These are phyloP conservation scores for Pediacus dermestoides DNA, from an alignment of 2,888 invertebrate species.

Conservation along the genomic window DNA sequence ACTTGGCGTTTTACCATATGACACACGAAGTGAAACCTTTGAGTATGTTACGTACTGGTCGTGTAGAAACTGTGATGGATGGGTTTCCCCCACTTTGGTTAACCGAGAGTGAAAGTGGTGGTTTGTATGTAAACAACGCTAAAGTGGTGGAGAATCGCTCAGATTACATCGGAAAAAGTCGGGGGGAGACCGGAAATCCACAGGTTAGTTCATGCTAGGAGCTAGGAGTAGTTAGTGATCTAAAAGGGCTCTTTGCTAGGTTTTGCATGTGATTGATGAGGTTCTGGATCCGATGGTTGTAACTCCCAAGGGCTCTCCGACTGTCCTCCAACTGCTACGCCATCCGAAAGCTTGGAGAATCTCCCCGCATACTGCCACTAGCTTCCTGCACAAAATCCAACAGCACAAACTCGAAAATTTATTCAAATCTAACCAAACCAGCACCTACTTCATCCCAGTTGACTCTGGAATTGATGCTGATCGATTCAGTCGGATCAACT, in stretches of 20 bases:
- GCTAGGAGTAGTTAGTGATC: neutral
- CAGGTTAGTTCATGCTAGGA: constrained; percentile 24
- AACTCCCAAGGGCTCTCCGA: constrained; percentile 59
- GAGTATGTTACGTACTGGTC: constrained; percentile 52
- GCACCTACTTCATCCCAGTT: constrained; percentile 85
- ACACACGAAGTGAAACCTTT: constrained; percentile 58
- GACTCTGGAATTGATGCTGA: constrained; percentile 76
- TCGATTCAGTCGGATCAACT: constrained; percentile 63
- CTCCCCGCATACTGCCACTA: constrained; percentile 29
- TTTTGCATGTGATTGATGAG: constrained; percentile 80
- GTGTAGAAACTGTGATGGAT: constrained; percentile 60
- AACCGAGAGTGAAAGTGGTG: constrained; percentile 62
- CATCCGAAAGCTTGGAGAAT: constrained; percentile 50
- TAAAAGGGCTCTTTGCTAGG: constrained; percentile 50
- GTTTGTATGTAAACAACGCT: constrained; percentile 83
- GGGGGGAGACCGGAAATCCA: constrained; percentile 31
- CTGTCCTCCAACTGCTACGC: constrained; percentile 72
- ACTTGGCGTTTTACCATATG: constrained; percentile 51
- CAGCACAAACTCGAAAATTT: constrained; percentile 63
- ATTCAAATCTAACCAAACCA: constrained; percentile 68
- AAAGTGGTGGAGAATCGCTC: constrained; percentile 61
- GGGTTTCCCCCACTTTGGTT: constrained; percentile 86
- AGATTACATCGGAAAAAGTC: constrained; percentile 33
- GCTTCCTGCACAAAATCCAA: constrained; percentile 66
- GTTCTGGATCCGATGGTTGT: constrained; percentile 73